phyloP scores from a whole-genome alignment of 1,140 invertebrate genomes.

The Neomicropteryx cornuta region DNA sequence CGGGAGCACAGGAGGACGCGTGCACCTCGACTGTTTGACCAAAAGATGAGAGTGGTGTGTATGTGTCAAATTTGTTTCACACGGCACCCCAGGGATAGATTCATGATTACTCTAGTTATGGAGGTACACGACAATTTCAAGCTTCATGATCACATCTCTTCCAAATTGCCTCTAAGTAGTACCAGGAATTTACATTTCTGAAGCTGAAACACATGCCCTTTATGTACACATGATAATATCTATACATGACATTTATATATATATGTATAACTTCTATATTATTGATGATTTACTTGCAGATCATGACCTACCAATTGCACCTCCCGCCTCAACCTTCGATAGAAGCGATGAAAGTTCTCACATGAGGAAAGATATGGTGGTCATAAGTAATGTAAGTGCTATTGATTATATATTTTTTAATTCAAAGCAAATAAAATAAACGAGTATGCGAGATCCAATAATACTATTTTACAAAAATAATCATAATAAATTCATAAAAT shows the following conservation, averaged over 20 bases:
- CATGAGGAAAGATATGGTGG: slow-evolving; percentile 33
- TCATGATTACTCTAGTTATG: too few relatives aligned
- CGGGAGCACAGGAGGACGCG: too few relatives aligned
- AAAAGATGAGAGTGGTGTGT: too few relatives aligned
- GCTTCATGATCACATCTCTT: too few relatives aligned
- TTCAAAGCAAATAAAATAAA: neutral
- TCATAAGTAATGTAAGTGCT: slow-evolving; percentile 32
- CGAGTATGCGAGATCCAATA: neutral
- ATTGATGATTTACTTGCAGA: slow-evolving; percentile 21
- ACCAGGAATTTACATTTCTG: too few relatives aligned
- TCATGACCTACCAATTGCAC: slow-evolving; percentile 20
- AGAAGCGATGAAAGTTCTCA: slow-evolving; percentile 9
- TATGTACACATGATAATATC: neutral
- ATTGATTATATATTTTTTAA: neutral
- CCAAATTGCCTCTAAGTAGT: too few relatives aligned
- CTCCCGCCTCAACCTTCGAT: slow-evolving; percentile 25
- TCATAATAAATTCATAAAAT: neutral
- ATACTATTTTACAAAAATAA: slow-evolving; percentile 1
- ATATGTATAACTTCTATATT: slow-evolving; percentile 4
- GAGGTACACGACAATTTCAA: too few relatives aligned
- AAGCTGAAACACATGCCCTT: slow-evolving; percentile 11
- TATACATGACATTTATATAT: slow-evolving; percentile 4
- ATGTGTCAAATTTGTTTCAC: too few relatives aligned
- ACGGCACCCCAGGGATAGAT: too few relatives aligned
- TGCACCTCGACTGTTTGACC: too few relatives aligned